Evolutionary conservation across 2,888 invertebrate genomes (phyloP).

Genomic region (Epicampocera succincta): DNA sequence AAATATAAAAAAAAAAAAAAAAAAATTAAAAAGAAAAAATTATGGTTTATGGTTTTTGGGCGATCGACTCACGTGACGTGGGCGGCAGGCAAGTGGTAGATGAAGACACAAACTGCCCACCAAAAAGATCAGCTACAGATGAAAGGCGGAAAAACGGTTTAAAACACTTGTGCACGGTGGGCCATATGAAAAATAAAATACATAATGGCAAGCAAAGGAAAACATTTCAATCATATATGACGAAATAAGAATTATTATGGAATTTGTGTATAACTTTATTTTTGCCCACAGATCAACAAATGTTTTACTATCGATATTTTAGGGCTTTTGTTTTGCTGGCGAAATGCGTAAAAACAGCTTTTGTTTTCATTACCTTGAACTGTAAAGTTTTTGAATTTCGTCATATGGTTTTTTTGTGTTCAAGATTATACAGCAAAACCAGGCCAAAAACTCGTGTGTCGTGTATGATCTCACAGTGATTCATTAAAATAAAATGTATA

Average conservation of each 20-base stretch:
- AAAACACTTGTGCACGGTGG: too few species aligned
- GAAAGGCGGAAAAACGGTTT: too few species aligned
- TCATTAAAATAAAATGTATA: slow-evolving; percentile 22
- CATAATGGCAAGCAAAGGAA: too few species aligned
- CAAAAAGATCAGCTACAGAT: too few species aligned
- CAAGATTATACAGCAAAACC: neutral
- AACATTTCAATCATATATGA: too few species aligned
- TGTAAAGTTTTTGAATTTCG: neutral
- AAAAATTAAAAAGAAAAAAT: slow-evolving; percentile 25
- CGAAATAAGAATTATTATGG: too few species aligned
- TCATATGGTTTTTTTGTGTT: neutral
- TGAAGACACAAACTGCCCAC: neutral
- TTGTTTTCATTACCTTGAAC: neutral
- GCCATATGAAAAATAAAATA: too few species aligned
- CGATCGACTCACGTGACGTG: slow-evolving; percentile 48
- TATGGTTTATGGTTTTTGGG: slow-evolving; percentile 11
- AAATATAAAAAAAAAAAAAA: slow-evolving; percentile 16
- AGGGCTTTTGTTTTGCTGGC: too few species aligned
- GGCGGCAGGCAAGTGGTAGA: slow-evolving; percentile 34
- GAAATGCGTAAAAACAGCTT: neutral
- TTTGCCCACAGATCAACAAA: too few species aligned
- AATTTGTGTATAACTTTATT: too few species aligned
- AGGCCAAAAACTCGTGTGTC: neutral
- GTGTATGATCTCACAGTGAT: slow-evolving; percentile 12
- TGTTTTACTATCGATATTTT: too few species aligned